Evolutionary conservation across 2,888 invertebrate species (phyloP), one percentile per base, ranked within the genome.

Genomic region (Cyclophora punctaria): DNA sequence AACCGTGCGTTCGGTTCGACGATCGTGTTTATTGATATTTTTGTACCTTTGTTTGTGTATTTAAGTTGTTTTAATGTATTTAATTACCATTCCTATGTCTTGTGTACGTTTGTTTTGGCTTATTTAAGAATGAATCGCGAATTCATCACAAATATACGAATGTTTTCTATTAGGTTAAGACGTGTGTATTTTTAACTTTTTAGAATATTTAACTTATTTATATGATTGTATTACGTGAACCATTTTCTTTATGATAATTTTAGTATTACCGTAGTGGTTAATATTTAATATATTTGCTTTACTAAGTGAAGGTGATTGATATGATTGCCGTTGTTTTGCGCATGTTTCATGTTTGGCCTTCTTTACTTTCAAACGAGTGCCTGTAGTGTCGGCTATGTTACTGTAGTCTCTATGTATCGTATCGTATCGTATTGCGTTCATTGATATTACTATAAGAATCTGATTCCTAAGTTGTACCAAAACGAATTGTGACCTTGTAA

Each of bases 131-230:
- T 59, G 64, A 67, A 68, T 67, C 64, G 59, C 60, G 66, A 73
- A 73, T 71, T 70, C 73, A 72, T 69, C 67, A 75, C 75, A 75
- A 74, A 79, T 72, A 74, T 73, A 75, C 75, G 83, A 83, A 80
- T 85, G 88, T 86, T 87, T 88, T 87, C 75, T 79, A 83, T 84
- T 87, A 87, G 86, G 83, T 86, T 87, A 86, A 77, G 86, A 75
- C 66, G 88, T 86, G 88, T 88, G 88, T 88, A 88, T 84, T 87
- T 87, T 87, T 85, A 87, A 87, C 80, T 77, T 87, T 84, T 86
- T 88, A 87, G 87, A 86, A 81, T 87, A 86, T 87, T 87, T 86
- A 87, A 87, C 87, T 88, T 88, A 88, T 88, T 88, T 87, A 83
- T 83, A 85, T 83, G 82, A 84, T 84, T 83, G 83, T 84, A 87